phyloP scores from a whole-genome alignment of 2,113 vertebrate species.

The Eonycteris spelaea region DNA sequence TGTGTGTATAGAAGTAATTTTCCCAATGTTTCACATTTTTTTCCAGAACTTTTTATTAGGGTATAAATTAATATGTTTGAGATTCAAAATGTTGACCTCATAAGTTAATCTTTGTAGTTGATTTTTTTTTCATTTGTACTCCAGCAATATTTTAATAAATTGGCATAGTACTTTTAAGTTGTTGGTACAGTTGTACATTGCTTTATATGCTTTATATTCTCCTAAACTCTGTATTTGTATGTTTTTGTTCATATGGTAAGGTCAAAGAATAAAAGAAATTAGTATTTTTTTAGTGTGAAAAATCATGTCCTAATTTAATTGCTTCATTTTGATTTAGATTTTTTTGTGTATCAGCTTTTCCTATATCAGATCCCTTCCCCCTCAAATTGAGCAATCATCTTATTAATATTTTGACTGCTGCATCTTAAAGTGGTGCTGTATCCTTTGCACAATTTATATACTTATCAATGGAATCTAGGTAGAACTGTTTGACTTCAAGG shows the following conservation, averaged over 20 bases:
- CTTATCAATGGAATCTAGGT: not conserved
- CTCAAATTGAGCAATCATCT: not conserved
- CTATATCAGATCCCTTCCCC: not conserved
- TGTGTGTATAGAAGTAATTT: not conserved
- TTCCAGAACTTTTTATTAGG: not conserved
- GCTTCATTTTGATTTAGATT: not conserved
- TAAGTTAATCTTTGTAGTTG: not conserved
- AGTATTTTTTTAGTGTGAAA: not conserved
- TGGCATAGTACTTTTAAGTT: not conserved
- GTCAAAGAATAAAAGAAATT: not conserved
- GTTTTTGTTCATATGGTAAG: slow-evolving; percentile 7
- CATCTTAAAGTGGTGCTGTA: not conserved
- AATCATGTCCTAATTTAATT: not conserved
- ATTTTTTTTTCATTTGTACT: slow-evolving; percentile 10
- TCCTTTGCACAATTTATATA: not conserved
- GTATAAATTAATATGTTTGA: not conserved
- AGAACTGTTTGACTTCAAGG: not conserved
- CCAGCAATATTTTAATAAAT: slow-evolving; percentile 8
- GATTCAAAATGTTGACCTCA: not conserved
- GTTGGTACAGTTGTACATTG: not conserved
- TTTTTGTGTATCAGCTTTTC: slow-evolving; percentile 25
- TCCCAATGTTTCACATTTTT: not conserved
- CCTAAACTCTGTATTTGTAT: not conserved
- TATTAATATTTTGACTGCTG: not conserved
- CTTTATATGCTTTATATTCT: slow-evolving; percentile 6